phyloP scores from a whole-genome alignment of 2,113 vertebrate species.

The Pseudonaja textilis region DNA sequence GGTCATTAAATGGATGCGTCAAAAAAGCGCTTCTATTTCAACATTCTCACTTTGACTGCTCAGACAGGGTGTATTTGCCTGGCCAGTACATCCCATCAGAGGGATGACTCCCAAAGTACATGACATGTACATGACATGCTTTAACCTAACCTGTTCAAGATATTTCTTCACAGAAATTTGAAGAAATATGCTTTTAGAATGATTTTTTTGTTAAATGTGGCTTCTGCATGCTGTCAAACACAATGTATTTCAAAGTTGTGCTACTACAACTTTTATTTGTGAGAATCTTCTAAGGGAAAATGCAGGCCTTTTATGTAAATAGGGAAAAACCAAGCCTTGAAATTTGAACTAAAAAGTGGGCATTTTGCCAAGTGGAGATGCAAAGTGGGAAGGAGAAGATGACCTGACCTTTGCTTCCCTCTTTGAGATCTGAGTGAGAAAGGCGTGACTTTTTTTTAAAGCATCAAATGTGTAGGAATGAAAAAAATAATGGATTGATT shows the following conservation, averaged over 20 bases:
- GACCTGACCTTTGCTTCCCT: not conserved
- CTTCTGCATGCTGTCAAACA: not conserved
- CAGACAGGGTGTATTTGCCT: not conserved
- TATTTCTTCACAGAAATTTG: not conserved
- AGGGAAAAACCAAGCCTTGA: not conserved
- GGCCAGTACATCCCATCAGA: not conserved
- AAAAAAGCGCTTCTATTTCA: not conserved
- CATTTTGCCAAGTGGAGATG: not conserved
- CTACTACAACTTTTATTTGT: not conserved
- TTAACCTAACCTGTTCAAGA: not conserved
- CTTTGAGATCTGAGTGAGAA: not conserved
- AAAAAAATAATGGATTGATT: not conserved
- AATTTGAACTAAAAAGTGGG: not conserved
- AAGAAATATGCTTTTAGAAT: not conserved
- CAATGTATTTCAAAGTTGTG: not conserved
- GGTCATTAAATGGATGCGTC: not conserved
- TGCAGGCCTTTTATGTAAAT: not conserved
- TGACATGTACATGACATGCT: not conserved
- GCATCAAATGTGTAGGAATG: not conserved
- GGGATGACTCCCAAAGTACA: not conserved
- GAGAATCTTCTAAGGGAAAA: not conserved
- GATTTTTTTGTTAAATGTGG: not conserved
- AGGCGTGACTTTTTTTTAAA: not conserved
- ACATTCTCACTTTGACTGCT: not conserved
- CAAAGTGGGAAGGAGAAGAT: not conserved